A percentile compares a stretch with the other conserved stretches of the same genome.
phyloP scores from a whole-genome alignment of 1,140 invertebrate genomes.

The Sycobia sp. region DNA sequence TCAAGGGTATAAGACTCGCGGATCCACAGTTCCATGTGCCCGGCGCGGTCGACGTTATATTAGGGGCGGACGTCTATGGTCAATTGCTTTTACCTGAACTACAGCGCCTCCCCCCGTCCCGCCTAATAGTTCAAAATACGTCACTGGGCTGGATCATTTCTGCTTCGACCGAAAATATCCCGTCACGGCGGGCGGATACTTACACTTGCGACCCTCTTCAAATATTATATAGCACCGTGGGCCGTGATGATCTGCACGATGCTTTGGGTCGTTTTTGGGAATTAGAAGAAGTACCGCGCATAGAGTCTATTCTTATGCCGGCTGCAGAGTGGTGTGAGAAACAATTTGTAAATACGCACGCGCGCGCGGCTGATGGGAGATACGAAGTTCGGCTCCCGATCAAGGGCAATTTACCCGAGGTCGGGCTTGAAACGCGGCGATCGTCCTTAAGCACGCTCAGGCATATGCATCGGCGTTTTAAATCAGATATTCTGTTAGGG shows the following conservation, averaged over 20 bases:
- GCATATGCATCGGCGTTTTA: not conserved
- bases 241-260: not conserved
- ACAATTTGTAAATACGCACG: conserved; percentile 9
- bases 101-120: not conserved
- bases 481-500: not conserved
- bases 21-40: conserved; percentile 22
- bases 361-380: not conserved
- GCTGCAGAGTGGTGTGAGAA: conserved; percentile 15
- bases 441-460: not conserved
- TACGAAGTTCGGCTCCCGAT: conserved; percentile 8
- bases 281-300: conserved; percentile 18
- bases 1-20: conserved; percentile 12
- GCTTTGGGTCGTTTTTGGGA: conserved; percentile 30
- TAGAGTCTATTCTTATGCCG: too few relatives aligned
- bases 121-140: too few relatives aligned
- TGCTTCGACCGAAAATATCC: too few relatives aligned
- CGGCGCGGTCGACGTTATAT: conserved; percentile 25
- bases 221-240: not conserved
- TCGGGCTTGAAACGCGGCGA: not conserved
- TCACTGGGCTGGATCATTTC: too few relatives aligned
- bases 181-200: too few relatives aligned
- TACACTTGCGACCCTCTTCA: too few relatives aligned
- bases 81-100: conserved; percentile 21
- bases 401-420: not conserved
- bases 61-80: conserved; percentile 33